Conservation (phyloP, 1,140 invertebrate species). For the Aphis craccivora region DNA sequence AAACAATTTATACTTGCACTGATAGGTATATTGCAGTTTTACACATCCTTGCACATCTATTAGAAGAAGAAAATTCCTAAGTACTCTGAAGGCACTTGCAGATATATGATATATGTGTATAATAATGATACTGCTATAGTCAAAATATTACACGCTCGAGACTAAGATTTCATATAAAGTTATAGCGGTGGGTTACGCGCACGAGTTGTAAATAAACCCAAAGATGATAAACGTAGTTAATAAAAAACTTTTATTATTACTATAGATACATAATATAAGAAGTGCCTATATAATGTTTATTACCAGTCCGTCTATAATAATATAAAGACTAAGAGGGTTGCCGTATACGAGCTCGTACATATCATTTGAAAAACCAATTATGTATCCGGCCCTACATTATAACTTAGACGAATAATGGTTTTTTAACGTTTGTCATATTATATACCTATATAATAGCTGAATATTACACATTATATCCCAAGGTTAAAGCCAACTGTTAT, state of each 20-base stretch:
- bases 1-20: not conserved
- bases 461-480: not conserved
- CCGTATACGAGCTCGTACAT: not conserved
- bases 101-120: not conserved
- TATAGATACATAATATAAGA: constrained; percentile 4
- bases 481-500: constrained; percentile 28
- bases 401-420: constrained; percentile 35
- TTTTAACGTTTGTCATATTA: constrained; percentile 30
- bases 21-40: not conserved
- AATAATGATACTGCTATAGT: constrained; percentile 2
- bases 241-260: constrained; percentile 8
- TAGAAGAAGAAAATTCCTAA: not conserved
- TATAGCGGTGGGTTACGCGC: constrained; percentile 9
- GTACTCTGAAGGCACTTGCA: not conserved
- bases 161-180: not conserved
- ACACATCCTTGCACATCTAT: not conserved
- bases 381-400: not conserved
- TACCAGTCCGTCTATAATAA: not conserved
- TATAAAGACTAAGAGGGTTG: constrained; percentile 20
- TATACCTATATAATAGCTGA: not conserved
- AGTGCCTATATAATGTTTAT: constrained; percentile 24
- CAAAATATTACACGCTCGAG: not conserved
- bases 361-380: constrained; percentile 19
- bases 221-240: constrained; percentile 26
- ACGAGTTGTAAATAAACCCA: not conserved